Evolutionary conservation across 2,797 vertebrate species (phyloP).

Genomic region (Sebastes melanostomus): DNA sequence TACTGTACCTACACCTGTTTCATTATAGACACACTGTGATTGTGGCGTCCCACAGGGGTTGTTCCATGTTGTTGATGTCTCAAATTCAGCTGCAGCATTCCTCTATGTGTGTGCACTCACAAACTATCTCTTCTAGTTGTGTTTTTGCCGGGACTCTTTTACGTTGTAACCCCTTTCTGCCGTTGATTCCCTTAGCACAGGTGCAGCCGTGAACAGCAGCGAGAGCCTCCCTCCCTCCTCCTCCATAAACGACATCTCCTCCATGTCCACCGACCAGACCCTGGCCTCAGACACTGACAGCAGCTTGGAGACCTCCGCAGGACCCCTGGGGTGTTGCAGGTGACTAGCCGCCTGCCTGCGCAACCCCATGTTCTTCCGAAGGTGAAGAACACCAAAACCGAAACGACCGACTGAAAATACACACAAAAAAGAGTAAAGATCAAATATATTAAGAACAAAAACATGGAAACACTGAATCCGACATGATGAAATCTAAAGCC

Average conservation of each 20-base stretch:
- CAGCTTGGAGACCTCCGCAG: conserved; percentile 99
- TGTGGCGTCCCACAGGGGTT: conserved; percentile 38
- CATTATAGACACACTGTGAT: conserved; percentile 48
- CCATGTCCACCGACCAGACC: conserved; percentile 99
- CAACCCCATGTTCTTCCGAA: conserved; percentile 98
- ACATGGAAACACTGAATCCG: conserved; percentile 68
- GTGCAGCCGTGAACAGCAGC: conserved; percentile 99
- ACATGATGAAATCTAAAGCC: conserved; percentile 82
- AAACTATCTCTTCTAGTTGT: conserved; percentile 1
- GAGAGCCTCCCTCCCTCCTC: conserved; percentile 99
- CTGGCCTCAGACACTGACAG: conserved; percentile 99
- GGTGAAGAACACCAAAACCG: conserved; percentile 81
- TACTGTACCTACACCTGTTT: conserved; percentile 1
- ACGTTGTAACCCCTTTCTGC: conserved; percentile 91
- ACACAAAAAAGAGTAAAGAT: conserved; percentile 41
- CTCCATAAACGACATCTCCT: conserved; percentile 99
- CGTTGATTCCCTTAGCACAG: conserved; percentile 99
- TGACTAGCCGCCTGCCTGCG: conserved; percentile 99
- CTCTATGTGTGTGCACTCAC: conserved; percentile 11
- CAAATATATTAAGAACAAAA: conserved; percentile 69
- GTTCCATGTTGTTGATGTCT: conserved; percentile 32
- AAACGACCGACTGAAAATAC: conserved; percentile 25
- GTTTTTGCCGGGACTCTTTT: conserved; percentile 51
- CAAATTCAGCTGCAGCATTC: neutral
- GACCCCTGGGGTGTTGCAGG: conserved; percentile 99